Evolutionary conservation across 2,113 vertebrate species (phyloP).

Genomic region (Takifugu bimaculatus): DNA sequence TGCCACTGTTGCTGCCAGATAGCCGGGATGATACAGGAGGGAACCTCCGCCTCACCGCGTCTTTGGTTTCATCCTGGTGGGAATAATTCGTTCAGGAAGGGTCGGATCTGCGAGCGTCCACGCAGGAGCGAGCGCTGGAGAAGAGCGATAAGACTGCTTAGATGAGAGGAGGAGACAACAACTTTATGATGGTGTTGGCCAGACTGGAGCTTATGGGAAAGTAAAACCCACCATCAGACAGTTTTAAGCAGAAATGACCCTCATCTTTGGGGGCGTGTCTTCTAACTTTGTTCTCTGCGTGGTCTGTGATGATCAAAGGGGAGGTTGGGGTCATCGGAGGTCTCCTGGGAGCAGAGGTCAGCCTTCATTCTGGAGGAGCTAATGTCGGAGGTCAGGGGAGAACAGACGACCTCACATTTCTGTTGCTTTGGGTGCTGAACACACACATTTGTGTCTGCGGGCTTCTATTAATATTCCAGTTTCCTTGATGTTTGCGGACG

Average conservation of each 20-base stretch:
- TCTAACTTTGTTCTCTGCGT: background rate
- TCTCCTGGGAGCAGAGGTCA: slow-evolving; percentile 15
- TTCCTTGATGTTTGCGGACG: slow-evolving; percentile 14
- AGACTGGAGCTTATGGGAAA: too few species aligned
- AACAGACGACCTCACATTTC: background rate
- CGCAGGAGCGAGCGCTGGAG: slow-evolving; percentile 48
- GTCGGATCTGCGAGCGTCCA: slow-evolving; percentile 17
- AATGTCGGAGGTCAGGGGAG: slow-evolving; percentile 28
- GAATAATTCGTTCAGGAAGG: background rate
- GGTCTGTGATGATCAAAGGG: slow-evolving; percentile 25
- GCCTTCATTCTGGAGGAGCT: slow-evolving; percentile 11
- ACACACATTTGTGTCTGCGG: background rate
- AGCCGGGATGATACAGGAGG: slow-evolving; percentile 9
- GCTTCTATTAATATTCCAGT: background rate
- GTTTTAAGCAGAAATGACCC: too few species aligned
- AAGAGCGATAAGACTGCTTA: slow-evolving; percentile 53
- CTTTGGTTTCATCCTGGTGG: background rate
- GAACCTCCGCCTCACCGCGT: too few species aligned
- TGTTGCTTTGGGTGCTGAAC: background rate
- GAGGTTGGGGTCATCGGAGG: slow-evolving; percentile 13
- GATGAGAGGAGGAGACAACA: slow-evolving; percentile 19
- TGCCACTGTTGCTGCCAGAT: slow-evolving; percentile 5
- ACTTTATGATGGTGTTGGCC: background rate
- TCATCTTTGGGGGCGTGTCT: too few species aligned
- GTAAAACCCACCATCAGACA: too few species aligned